A percentile compares a stretch with the other conserved stretches of the same genome.
Conservation (phyloP, 2,888 invertebrate genomes). For the Blastobasis adustella region DNA sequence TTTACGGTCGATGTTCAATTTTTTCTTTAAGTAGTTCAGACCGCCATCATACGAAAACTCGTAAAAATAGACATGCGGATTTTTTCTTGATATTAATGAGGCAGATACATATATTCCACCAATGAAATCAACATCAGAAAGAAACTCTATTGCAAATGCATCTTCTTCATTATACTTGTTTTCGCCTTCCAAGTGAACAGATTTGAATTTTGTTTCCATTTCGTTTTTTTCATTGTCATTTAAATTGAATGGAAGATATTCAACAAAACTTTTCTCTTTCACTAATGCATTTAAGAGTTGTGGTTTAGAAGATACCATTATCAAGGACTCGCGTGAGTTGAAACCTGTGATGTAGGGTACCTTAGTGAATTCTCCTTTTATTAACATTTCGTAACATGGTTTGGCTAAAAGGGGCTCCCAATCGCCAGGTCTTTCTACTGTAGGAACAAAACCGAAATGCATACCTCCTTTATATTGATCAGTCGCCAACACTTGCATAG, state of each 20-base stretch:
- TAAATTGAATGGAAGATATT: conserved; percentile 43
- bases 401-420: conserved; percentile 61
- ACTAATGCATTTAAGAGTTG: conserved; percentile 26
- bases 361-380: conserved; percentile 53
- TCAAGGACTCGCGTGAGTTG: conserved; percentile 60
- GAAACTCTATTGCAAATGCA: conserved; percentile 55
- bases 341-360: conserved; percentile 68
- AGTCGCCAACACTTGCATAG: conserved; percentile 32
- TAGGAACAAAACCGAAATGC: conserved; percentile 66
- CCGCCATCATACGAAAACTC: conserved; percentile 73
- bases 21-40: conserved; percentile 66
- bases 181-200: conserved; percentile 60
- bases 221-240: conserved; percentile 29
- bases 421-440: conserved; percentile 49
- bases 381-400: conserved; percentile 46
- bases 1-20: conserved; percentile 45
- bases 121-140: conserved; percentile 64
- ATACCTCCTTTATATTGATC: conserved; percentile 45
- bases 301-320: conserved; percentile 30
- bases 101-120: conserved; percentile 50
- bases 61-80: conserved; percentile 70
- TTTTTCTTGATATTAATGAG: conserved; percentile 40
- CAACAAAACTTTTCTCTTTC: conserved; percentile 37
- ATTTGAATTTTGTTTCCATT: conserved; percentile 38
- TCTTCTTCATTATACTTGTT: conserved; percentile 42